Evolutionary conservation across 2,113 vertebrate genomes (phyloP), one percentile per base, ranked within the genome.

Genomic region (Anoura caudifer): DNA sequence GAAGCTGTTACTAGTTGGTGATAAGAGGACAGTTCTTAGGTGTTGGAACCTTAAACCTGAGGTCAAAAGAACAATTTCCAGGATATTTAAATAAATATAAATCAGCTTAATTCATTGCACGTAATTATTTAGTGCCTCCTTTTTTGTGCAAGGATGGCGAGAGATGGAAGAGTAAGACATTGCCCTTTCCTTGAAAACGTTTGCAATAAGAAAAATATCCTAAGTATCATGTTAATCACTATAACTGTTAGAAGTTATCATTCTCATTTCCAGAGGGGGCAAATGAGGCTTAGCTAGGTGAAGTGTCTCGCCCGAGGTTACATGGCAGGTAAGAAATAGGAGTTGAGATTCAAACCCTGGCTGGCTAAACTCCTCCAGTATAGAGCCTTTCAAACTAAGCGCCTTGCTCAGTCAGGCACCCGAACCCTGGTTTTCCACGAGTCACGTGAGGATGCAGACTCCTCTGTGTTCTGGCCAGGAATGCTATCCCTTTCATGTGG

Each of bases 41-140:
- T 75, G 63, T 95, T 97, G 90, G 22, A 73, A 67, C n/a, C 36
- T 95, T 90, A 75, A 73, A 41, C 22, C 41, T 83, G 77, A 91
- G 50, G 33, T 69, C 79, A 61, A 95, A 96, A 82, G 31, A 87
- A 31, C 67, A 28, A 76, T 94, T 80, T 67, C 65, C 1, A 4
- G 73, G 52, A 26, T 70, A 73, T 75, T 73, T 72, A 69, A 82
- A 67, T 72, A 69, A 82, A 67, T 73, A 50, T 50, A 50, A 61
- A 52, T 80, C 70, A 72, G 41, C 88, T 94, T 14, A 77, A 2
- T 41, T 79, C 13, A 69, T 38, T 88, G 33, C 63, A 84, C 31
- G 19, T 76, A 56, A 47, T 80, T 91, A 87, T n/a, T 50, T 41
- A 82, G 7, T 43, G 41, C 16, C 7, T 45, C 28, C 41, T 93